These are phyloP conservation scores for Temnopleurus reevesii DNA, from an alignment of 53 echinoderm and acorn worm species.

Conservation along the genomic window DNA sequence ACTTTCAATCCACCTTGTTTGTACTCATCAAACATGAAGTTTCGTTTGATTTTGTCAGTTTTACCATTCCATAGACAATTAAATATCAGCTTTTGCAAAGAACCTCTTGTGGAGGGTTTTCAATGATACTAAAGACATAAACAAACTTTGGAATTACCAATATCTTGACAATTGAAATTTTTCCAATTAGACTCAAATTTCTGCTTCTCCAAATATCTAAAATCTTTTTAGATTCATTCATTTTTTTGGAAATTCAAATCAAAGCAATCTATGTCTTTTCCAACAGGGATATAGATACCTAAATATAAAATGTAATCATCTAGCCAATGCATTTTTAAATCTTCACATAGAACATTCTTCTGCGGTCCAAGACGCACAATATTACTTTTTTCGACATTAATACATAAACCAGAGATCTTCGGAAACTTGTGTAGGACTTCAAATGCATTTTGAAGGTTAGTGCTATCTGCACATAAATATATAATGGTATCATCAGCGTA, in stretches of 20 bases:
- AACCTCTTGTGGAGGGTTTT: background rate
- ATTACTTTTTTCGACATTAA: background rate
- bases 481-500: background rate
- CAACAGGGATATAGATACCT: background rate
- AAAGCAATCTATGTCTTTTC: background rate
- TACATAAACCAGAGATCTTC: background rate
- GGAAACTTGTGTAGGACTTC: background rate
- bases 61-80: background rate
- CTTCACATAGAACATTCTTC: background rate
- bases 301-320: background rate
- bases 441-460: background rate
- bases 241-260: background rate
- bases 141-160: background rate
- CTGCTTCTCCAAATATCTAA: background rate
- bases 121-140: background rate
- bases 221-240: background rate
- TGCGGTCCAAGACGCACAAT: background rate
- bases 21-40: background rate
- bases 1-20: constrained; percentile 37
- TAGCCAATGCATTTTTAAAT: background rate
- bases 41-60: background rate
- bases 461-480: background rate
- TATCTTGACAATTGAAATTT: background rate
- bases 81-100: background rate
- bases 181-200: background rate